phyloP scores from a whole-genome alignment of 2,113 vertebrate genomes.

The Hipposideros armiger region DNA sequence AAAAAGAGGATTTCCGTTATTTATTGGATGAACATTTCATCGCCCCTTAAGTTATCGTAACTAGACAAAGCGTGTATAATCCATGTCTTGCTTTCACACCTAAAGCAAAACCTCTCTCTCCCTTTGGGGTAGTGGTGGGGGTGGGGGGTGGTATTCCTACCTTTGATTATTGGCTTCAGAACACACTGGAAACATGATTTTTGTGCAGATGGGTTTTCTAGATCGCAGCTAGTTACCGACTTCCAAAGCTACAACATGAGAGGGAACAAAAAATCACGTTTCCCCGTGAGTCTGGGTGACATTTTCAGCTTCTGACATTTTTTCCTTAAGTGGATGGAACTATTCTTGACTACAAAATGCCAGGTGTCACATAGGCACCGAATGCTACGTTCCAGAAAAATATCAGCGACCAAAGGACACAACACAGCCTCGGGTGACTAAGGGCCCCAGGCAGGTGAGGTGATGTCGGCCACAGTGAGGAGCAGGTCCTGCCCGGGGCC shows the following conservation, averaged over 20 bases:
- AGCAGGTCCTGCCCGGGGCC: no score
- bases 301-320: not conserved
- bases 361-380: not conserved
- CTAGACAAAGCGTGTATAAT: not conserved
- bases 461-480: no score
- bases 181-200: not conserved
- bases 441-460: no score
- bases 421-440: no score
- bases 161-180: not conserved
- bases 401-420: accelerated
- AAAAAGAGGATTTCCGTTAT: not conserved
- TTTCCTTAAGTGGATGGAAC: not conserved
- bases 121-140: not conserved
- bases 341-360: not conserved
- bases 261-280: not conserved
- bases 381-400: not conserved
- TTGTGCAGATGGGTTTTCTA: not conserved
- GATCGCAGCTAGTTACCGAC: not conserved
- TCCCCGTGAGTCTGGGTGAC: not conserved
- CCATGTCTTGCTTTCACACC: no score
- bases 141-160: no score
- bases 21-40: not conserved
- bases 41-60: not conserved
- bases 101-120: no score
- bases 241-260: not conserved